Evolutionary conservation across 2,797 vertebrate genomes (phyloP).

Genomic region (Nyctalus aviator): DNA sequence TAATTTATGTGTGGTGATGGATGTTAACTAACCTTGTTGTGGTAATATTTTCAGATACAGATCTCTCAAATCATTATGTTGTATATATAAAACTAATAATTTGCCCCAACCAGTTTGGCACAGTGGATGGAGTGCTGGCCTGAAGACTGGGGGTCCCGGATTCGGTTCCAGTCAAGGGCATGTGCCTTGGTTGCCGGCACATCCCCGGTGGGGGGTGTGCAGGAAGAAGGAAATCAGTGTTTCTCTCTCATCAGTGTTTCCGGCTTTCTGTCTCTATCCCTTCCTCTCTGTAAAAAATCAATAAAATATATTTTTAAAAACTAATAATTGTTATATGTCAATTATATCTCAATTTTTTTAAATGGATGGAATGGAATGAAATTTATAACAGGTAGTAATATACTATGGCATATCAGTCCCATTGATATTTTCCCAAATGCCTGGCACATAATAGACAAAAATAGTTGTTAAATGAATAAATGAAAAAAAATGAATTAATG

Average conservation of each 20-base stretch:
- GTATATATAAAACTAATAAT: not conserved
- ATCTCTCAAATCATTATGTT: not conserved
- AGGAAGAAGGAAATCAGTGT: no score
- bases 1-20: not conserved
- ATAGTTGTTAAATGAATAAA: not conserved
- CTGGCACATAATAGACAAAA: not conserved
- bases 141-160: no score
- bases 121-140: no score
- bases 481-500: not conserved
- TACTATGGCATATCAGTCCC: not conserved
- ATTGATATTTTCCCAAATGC: not conserved
- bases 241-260: no score
- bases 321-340: not conserved
- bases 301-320: not conserved
- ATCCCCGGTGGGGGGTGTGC: no score
- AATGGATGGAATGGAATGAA: constrained; percentile 16
- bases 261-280: no score
- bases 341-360: no score
- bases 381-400: not conserved
- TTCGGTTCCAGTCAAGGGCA: no score
- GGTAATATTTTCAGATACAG: not conserved
- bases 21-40: not conserved
- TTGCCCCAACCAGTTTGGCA: not conserved
- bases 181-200: no score
- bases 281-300: no score